These are phyloP conservation scores for Dipodomys merriami DNA, from an alignment of 2,113 vertebrate genomes.

Conservation along the genomic window DNA sequence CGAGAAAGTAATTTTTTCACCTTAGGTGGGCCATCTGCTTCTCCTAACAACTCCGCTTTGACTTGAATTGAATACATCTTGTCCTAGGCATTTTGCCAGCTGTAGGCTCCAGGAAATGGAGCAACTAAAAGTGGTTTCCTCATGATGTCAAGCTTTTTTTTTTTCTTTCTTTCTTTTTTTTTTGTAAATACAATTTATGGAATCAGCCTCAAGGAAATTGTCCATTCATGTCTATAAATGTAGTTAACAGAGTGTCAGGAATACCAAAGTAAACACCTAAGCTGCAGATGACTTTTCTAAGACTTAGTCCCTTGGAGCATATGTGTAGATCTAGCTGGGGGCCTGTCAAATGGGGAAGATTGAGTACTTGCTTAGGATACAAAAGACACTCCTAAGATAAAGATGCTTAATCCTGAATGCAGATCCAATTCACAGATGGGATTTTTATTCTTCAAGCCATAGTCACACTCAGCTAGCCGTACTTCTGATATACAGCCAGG, in stretches of 20 bases:
- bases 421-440: not conserved
- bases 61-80: constrained; percentile 70
- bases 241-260: not conserved
- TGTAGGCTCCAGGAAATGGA: constrained; percentile 73
- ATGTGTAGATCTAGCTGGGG: not conserved
- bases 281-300: not conserved
- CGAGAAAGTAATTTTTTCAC: constrained; percentile 74
- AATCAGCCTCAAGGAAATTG: constrained; percentile 56
- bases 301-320: not conserved
- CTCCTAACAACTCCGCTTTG: constrained; percentile 60
- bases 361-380: not conserved
- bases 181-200: constrained; percentile 23
- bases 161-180: not conserved
- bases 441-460: not conserved
- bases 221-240: not conserved
- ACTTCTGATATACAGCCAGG: not conserved
- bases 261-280: not conserved
- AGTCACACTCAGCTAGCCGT: not conserved
- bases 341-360: not conserved
- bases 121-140: constrained; percentile 72
- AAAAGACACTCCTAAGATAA: not conserved
- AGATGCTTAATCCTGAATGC: not conserved
- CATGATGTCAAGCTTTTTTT: constrained; percentile 24
- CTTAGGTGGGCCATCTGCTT: constrained; percentile 79
- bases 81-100: constrained; percentile 73